phyloP scores from a whole-genome alignment of 1,140 invertebrate species.

The Himalopsyche phryganea region DNA sequence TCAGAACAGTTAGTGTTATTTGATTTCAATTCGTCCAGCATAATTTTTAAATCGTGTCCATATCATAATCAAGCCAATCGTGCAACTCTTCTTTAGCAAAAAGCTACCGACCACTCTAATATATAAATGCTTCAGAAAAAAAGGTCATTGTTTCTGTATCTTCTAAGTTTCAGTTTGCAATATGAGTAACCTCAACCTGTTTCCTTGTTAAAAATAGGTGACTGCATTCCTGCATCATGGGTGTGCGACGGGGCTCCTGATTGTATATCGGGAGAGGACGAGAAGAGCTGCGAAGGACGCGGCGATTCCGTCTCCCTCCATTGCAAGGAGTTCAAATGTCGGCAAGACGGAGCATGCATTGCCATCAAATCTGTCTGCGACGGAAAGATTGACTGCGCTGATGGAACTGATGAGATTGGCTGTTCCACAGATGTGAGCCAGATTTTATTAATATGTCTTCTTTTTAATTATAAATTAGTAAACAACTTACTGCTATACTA shows the following conservation, averaged over 20 bases:
- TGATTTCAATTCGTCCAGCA: no score
- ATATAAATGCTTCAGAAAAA: no score
- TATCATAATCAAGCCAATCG: no score
- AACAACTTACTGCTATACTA: neutral
- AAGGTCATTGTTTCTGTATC: no score
- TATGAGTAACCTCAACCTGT: no score
- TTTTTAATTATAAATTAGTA: neutral
- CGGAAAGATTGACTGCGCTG: conserved; percentile 61
- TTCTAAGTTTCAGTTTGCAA: no score
- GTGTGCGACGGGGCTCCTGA: conserved; percentile 73
- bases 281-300: conserved; percentile 59
- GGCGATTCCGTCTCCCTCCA: conserved; percentile 56
- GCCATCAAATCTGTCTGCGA: conserved; percentile 59
- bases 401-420: conserved; percentile 66
- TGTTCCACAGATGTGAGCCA: conserved; percentile 13
- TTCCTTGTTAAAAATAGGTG: no score
- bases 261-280: conserved; percentile 69
- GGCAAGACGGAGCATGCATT: conserved; percentile 66
- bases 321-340: conserved; percentile 57
- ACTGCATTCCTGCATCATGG: conserved; percentile 79
- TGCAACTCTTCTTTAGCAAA: no score
- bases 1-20: no score
- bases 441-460: neutral
- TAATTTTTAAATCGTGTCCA: no score
- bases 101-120: no score